Base-by-base conservation (phyloP, 1,140 invertebrate genomes). In the Monochamus saltuarius region DNA sequence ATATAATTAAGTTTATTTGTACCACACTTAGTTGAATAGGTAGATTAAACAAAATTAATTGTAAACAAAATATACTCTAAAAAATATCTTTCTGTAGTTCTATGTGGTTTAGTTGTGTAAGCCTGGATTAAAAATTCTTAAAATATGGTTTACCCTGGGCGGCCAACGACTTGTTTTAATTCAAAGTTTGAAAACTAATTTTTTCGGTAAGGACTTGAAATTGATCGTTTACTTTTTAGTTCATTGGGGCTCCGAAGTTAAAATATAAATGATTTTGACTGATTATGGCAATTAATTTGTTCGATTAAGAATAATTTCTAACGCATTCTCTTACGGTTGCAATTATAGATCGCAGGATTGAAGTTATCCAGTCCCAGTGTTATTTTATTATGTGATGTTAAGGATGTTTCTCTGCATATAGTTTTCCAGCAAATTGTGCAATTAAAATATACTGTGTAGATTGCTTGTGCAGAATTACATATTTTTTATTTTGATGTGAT, bases 391-490 rank as follows among this genome's bases (percentile, higher is more conserved):
- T 59, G 37, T 59, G 43, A 45, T 53, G 35, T 54, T 13, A 58
- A 53, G 59, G 61, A 53, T 56, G 49, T 64, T 50, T 57, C 54
- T 61, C 53, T 42, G 61, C 64, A 64, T 52, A 61, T 62, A 66
- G 46, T 54, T 67, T 42, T 70, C 68, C 64, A 66, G 65, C 62
- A 62, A 67, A 55, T 29, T 6, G 71, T 65, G 68, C 70, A 71
- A 71, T 71, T 71, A 61, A 49, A 29, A 22, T 67, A 64, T 58
- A 64, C 46, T 52, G 43, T 62, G 69, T 71, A 71, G 69, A 61
- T 73, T 71, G 69, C 69, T 71, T 66, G 42, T 46, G 63, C 61
- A 65, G 65, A 65, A 69, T 65, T 70, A 66, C 65, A 59, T 68
- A 56, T 36, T 53, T 39, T 58, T 58, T 38, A 38, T 62, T 64